Evolutionary conservation across 2,113 vertebrate species (phyloP).

Genomic region (Puffinus mauretanicus): DNA sequence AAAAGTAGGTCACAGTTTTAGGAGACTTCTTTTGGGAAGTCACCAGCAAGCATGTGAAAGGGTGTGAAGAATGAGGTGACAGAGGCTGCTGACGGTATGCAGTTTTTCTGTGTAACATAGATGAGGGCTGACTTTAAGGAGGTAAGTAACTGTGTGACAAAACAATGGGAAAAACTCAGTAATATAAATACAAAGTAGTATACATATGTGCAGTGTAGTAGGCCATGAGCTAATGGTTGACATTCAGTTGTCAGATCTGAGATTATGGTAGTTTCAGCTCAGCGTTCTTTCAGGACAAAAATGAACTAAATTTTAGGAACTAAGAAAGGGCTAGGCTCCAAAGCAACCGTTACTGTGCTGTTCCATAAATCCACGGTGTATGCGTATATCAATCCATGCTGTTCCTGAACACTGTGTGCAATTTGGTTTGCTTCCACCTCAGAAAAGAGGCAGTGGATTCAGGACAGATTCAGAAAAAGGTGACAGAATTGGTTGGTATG

Average conservation of each 20-base stretch:
- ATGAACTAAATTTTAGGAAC: not conserved
- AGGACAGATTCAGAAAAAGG: not conserved
- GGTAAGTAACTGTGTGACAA: not conserved
- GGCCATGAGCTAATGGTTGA: not conserved
- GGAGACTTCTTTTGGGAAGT: not conserved
- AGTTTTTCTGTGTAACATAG: not conserved
- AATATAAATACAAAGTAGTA: not conserved
- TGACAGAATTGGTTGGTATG: not conserved
- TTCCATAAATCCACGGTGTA: accelerated
- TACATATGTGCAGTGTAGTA: not conserved
- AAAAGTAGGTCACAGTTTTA: not conserved
- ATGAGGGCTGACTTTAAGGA: not conserved
- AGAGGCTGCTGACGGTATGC: not conserved
- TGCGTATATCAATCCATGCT: not conserved
- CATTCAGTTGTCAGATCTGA: not conserved
- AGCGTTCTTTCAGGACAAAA: not conserved
- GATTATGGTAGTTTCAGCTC: not conserved
- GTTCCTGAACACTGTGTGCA: not conserved
- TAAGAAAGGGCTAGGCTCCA: not conserved
- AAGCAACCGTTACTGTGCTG: not conserved
- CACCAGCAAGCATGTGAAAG: not conserved
- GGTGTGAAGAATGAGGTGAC: not conserved
- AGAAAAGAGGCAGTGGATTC: not conserved
- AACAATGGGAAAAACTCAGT: not conserved
- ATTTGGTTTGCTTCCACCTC: not conserved